Evolutionary conservation across 2,797 vertebrate genomes (phyloP).

Genomic region (Oreochromis mossambicus): DNA sequence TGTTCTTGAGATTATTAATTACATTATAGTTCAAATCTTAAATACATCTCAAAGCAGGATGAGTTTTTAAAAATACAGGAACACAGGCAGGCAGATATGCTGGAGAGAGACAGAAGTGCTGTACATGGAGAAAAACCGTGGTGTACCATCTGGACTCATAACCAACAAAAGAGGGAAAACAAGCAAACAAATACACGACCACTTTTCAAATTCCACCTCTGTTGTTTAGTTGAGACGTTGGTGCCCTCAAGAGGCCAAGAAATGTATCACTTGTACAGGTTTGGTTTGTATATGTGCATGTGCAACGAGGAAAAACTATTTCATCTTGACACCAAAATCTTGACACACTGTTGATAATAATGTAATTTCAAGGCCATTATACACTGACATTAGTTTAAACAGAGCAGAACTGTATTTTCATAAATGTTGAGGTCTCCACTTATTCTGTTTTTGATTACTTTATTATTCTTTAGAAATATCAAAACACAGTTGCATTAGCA

Average conservation of each 20-base stretch:
- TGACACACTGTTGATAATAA: background rate
- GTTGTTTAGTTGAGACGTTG: background rate
- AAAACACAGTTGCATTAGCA: background rate
- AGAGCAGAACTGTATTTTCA: background rate
- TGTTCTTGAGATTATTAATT: too few relatives aligned
- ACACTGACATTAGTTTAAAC: background rate
- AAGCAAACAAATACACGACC: background rate
- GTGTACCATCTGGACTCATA: background rate
- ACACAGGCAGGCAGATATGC: background rate
- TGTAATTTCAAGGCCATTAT: background rate
- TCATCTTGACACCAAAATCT: background rate
- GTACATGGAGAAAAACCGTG: background rate
- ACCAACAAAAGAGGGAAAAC: background rate
- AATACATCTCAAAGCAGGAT: background rate
- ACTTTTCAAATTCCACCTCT: background rate
- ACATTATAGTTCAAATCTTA: background rate
- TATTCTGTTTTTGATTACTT: background rate
- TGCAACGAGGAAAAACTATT: background rate
- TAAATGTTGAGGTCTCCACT: background rate
- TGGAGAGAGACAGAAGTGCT: background rate
- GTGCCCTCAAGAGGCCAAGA: background rate
- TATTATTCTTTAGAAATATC: background rate
- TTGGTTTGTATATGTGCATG: background rate
- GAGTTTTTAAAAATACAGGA: background rate
- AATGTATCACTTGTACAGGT: background rate